Evolutionary conservation across 2,888 invertebrate genomes (phyloP), one percentile per base, ranked within the genome.

Genomic region (Hemistola chrysoprasaria): DNA sequence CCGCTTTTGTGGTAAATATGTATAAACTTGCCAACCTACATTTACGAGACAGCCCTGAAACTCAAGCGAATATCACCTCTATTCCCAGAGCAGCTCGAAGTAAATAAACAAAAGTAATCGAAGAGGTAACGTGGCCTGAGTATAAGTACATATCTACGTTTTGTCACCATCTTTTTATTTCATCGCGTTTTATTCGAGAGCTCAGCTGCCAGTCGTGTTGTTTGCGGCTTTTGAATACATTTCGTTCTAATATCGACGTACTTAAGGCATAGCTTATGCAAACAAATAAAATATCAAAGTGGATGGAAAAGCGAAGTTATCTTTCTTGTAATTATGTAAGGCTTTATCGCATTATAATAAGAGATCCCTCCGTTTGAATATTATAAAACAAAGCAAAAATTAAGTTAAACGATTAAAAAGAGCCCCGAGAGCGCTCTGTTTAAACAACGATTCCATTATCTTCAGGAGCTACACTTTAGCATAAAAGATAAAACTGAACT

Each of bases 1-100:
- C 87, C 86, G 87, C 82, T 88, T 87, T 86, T 84, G 86, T 84
- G 87, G 87, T 86, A 88, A 87, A 87, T 87, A 88, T 87, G 87
- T 87, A 86, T 86, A 86, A 80, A 81, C 74, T 74, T 66, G 68
- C 76, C 56, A 74, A 67, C 52, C 57, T 71, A 62, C 40, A 35
- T 50, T 45, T 65, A 53, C 66, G 34, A 32, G 11, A 22, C 38
- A 41, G 27, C 26, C 10, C 20, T 40, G 46, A 30, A 39, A 31
- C 1, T 22, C 44, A 27, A 22, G 37, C 62, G 22, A 75, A 56
- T 62, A 47, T 56, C 47, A 40, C 49, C 70, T 62, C 56, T 82
- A 71, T 65, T 43, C 26, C 27, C 9, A 29, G 25, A 28, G 22
- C 0, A 0, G 2, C 32, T 52, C 32, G 40, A 39, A 35, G 49